Conservation (phyloP, 1,140 invertebrate genomes). For the Drosophila erecta region DNA sequence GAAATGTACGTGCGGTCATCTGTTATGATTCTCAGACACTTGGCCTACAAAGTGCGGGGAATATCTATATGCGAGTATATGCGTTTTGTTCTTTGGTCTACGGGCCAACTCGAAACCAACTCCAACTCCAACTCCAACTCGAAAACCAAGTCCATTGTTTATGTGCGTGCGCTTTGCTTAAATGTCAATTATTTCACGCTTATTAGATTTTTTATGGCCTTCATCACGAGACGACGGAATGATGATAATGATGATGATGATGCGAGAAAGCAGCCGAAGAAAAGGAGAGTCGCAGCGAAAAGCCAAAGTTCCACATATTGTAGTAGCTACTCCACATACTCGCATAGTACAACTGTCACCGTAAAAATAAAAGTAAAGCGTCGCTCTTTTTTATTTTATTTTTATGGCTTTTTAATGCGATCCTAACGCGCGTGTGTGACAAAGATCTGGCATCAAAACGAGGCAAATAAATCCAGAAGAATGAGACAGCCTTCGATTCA, state of each 20-base stretch:
- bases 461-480: slow-evolving; percentile 6
- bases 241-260: slow-evolving; percentile 47
- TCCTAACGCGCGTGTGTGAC: slow-evolving; percentile 68
- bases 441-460: slow-evolving; percentile 47
- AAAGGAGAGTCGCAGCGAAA: slow-evolving; percentile 43
- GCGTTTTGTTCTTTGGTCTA: slow-evolving; percentile 11
- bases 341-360: neutral
- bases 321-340: slow-evolving; percentile 6
- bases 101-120: neutral
- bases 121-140: neutral
- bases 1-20: slow-evolving; percentile 78
- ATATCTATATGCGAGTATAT: neutral
- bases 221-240: slow-evolving; percentile 44
- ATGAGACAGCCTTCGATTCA: neutral
- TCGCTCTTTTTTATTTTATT: slow-evolving; percentile 30
- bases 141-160: slow-evolving; percentile 57
- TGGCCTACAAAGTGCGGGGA: slow-evolving; percentile 62
- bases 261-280: slow-evolving; percentile 64
- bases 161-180: slow-evolving; percentile 79
- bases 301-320: slow-evolving; percentile 11
- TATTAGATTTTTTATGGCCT: slow-evolving; percentile 74
- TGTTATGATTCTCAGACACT: slow-evolving; percentile 70
- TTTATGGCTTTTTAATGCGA: slow-evolving; percentile 75
- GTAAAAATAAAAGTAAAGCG: slow-evolving; percentile 65
- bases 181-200: slow-evolving; percentile 83